phyloP scores from a whole-genome alignment of 92 coral and sea anemone genomes.

The Epizoanthus ramosus region DNA sequence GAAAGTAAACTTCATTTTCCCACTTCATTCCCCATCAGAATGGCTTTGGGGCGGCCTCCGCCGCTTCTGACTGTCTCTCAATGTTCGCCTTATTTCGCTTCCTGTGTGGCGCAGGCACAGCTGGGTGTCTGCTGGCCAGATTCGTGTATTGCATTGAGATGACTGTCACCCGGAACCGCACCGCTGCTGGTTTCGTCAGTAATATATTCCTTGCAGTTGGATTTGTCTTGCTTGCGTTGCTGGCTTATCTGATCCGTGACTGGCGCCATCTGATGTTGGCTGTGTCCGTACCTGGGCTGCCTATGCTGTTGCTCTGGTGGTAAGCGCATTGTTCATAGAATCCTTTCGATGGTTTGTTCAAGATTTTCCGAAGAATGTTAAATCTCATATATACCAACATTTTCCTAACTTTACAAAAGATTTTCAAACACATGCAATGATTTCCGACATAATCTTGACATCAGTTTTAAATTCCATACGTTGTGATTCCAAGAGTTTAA shows the following conservation, averaged over 20 bases:
- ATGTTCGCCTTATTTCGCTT: conserved; percentile 76
- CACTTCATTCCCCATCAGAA: conserved; percentile 21
- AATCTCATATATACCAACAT: too few relatives aligned
- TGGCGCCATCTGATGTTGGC: conserved; percentile 73
- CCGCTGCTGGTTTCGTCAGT: conserved; percentile 77
- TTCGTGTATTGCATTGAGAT: conserved; percentile 83
- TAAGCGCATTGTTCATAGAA: conserved; percentile 12
- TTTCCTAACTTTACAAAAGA: too few relatives aligned
- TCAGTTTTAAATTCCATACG: too few relatives aligned
- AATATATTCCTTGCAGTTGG: conserved; percentile 77
- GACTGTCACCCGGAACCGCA: conserved; percentile 66
- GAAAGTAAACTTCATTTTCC: not conserved
- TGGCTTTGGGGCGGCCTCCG: conserved; percentile 60
- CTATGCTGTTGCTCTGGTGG: conserved; percentile 69
- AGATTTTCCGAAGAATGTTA: too few relatives aligned
- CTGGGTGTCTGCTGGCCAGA: conserved; percentile 70
- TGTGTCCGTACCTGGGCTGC: conserved; percentile 63
- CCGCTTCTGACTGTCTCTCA: conserved; percentile 70
- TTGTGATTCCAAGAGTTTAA: too few relatives aligned
- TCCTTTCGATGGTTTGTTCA: too few relatives aligned
- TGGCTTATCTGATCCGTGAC: conserved; percentile 74
- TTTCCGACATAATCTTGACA: too few relatives aligned
- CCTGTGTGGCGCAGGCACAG: conserved; percentile 67
- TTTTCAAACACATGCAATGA: too few relatives aligned
- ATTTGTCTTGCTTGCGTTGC: conserved; percentile 58